phyloP scores from a whole-genome alignment of 2,113 vertebrate species.

The Synodontis membranacea region DNA sequence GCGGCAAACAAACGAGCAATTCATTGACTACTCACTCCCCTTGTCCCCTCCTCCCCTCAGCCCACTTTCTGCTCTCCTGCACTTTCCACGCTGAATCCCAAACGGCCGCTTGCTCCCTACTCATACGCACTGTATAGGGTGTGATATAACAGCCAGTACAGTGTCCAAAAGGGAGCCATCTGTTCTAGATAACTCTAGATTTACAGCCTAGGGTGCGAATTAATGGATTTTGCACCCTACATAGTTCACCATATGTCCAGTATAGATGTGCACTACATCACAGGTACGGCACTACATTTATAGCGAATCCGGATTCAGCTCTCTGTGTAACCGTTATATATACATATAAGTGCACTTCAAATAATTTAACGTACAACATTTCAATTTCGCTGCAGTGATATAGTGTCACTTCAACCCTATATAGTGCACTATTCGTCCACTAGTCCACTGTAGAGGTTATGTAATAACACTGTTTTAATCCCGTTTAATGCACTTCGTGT shows the following conservation, averaged over 20 bases:
- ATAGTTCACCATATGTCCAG: not conserved
- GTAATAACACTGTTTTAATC: too few relatives aligned
- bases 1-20: conserved; percentile 67
- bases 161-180: not conserved
- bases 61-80: conserved; percentile 13
- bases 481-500: not conserved
- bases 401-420: not conserved
- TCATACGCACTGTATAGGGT: not conserved
- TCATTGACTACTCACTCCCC: conserved; percentile 57
- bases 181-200: not conserved
- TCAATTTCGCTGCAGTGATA: not conserved
- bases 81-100: conserved; percentile 3
- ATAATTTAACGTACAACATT: not conserved
- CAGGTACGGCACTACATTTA: not conserved
- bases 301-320: not conserved
- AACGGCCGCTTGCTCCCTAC: not conserved
- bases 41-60: conserved; percentile 16
- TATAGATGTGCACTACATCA: not conserved
- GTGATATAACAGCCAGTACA: not conserved
- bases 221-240: conserved; percentile 2
- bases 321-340: not conserved
- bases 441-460: not conserved
- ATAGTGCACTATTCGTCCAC: not conserved
- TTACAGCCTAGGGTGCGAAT: not conserved
- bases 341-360: not conserved